Conservation (phyloP, 2,113 vertebrate species). For the Cyphomyrus discorhynchus region DNA sequence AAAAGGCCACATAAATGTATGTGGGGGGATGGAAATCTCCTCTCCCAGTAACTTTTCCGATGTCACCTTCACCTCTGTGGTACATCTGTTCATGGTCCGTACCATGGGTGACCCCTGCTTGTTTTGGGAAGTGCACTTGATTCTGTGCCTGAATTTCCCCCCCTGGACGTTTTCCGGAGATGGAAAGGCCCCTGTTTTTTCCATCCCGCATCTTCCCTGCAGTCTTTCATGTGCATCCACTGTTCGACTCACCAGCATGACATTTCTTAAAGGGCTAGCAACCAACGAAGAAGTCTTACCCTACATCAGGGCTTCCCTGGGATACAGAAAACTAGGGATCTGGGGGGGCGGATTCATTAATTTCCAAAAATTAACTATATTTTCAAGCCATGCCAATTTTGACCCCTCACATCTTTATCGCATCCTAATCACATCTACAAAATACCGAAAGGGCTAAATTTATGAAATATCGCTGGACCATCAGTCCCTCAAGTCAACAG, state of each 20-base stretch:
- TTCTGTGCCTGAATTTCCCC: neutral
- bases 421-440: neutral
- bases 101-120: neutral
- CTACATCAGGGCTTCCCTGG: neutral
- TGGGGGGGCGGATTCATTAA: neutral
- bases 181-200: neutral
- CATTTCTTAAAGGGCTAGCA: neutral
- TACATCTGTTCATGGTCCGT: neutral
- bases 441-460: neutral
- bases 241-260: neutral
- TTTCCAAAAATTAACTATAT: neutral
- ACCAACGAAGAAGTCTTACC: neutral
- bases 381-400: neutral
- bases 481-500: neutral
- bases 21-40: neutral
- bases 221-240: neutral
- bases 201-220: neutral
- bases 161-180: neutral
- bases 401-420: neutral
- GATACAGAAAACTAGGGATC: neutral
- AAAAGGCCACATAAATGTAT: constrained; percentile 30
- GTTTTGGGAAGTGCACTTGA: neutral
- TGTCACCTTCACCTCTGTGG: constrained; percentile 26
- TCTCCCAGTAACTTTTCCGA: neutral
- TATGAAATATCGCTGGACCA: neutral